These are phyloP conservation scores for Ptychochromis oligacanthus DNA, from an alignment of 2,113 vertebrate genomes.

Conservation along the genomic window DNA sequence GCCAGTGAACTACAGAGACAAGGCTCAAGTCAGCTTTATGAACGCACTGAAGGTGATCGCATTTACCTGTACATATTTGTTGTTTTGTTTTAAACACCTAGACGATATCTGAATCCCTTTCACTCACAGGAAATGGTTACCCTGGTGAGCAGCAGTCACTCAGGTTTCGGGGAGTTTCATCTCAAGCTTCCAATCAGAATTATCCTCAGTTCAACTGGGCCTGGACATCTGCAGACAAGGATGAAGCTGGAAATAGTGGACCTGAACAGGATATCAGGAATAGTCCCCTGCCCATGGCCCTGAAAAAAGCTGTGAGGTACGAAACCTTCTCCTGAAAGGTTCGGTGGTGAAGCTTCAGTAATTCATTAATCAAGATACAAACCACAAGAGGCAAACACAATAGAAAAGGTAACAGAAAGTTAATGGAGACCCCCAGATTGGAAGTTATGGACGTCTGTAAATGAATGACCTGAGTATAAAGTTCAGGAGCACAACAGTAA, in stretches of 20 bases:
- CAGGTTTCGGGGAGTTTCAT: constrained; percentile 44
- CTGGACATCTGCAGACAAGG: not conserved
- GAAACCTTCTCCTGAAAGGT: constrained; percentile 5
- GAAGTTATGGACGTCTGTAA: not conserved
- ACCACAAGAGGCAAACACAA: not conserved
- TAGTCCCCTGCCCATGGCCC: constrained; percentile 66
- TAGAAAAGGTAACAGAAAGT: not conserved
- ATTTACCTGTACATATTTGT: not conserved
- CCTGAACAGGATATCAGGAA: constrained; percentile 46
- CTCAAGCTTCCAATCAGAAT: constrained; percentile 37
- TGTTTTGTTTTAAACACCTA: not conserved
- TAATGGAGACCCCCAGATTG: not conserved
- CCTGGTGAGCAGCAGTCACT: constrained; percentile 45
- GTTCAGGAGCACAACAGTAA: not conserved
- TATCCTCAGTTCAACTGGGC: constrained; percentile 59
- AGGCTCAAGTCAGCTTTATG: not conserved
- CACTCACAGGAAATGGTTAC: constrained; percentile 27
- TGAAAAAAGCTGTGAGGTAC: constrained; percentile 77
- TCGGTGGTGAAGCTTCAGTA: not conserved
- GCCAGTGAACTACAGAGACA: constrained; percentile 2
- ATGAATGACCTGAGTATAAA: not conserved
- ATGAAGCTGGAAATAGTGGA: constrained; percentile 16
- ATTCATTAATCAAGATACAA: not conserved
- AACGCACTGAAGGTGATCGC: constrained; percentile 4
- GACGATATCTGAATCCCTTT: not conserved